Percentiles rank a stretch among this genome's conserved stretches.
These are phyloP conservation scores for Condylura cristata DNA, from an alignment of 2,113 vertebrate genomes.

Conservation along the genomic window DNA sequence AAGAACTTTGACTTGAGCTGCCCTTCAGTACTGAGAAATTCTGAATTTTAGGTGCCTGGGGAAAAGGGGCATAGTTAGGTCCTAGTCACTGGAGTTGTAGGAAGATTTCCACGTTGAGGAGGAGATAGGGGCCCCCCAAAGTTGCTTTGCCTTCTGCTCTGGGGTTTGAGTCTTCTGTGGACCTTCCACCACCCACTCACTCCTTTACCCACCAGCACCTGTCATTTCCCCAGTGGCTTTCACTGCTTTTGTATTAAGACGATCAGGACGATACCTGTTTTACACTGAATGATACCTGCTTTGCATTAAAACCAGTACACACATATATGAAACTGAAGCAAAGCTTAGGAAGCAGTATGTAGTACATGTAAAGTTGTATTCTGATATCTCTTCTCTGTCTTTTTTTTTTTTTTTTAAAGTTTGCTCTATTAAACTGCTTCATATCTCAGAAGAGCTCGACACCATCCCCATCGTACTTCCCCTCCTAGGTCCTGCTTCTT, in stretches of 20 bases:
- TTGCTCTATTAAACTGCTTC: background rate
- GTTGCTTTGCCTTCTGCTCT: background rate
- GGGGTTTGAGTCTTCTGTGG: background rate
- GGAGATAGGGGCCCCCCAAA: background rate
- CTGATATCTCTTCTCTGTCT: background rate
- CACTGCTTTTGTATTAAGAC: background rate
- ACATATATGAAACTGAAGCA: background rate
- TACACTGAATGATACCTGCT: background rate
- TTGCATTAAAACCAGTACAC: background rate
- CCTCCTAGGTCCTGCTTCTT: background rate
- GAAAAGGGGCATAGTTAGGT: background rate
- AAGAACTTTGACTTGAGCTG: background rate
- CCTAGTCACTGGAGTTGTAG: background rate
- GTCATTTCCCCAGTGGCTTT: background rate
- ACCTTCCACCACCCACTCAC: rapidly evolving
- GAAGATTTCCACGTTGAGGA: background rate
- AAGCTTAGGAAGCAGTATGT: background rate
- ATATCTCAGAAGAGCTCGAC: background rate
- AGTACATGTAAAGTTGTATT: background rate
- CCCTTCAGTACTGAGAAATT: background rate
- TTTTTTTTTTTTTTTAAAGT: background rate
- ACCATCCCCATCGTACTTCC: background rate
- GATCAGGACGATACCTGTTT: background rate
- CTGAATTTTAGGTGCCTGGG: background rate
- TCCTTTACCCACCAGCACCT: background rate